A percentile compares a stretch with the other conserved stretches of the same genome.
These are phyloP conservation scores for Pangasius macronema DNA, from an alignment of 2,797 vertebrate genomes.

Conservation along the genomic window DNA sequence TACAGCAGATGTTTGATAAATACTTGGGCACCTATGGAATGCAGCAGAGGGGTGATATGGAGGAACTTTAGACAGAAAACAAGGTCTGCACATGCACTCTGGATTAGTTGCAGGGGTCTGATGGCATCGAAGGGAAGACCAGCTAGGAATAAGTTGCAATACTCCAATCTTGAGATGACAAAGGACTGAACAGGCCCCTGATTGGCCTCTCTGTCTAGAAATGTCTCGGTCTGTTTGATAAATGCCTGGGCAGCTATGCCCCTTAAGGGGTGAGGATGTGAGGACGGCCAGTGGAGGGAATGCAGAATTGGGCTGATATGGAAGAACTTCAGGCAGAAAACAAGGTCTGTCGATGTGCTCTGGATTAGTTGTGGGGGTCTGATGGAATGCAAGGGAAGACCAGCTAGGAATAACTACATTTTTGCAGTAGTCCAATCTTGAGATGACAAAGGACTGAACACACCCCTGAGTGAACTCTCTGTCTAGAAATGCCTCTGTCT, in stretches of 20 bases:
- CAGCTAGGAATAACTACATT: neutral
- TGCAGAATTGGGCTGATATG: neutral
- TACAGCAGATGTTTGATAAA: neutral
- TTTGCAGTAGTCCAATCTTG: neutral
- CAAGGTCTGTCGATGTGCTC: neutral
- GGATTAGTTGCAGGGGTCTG: neutral
- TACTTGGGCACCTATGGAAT: neutral
- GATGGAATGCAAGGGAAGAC: neutral
- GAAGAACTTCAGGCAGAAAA: neutral
- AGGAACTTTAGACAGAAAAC: neutral
- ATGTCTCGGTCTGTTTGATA: neutral
- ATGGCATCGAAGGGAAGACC: neutral
- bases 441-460: neutral
- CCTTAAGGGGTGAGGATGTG: neutral
- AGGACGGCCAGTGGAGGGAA: neutral
- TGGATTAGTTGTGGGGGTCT: neutral
- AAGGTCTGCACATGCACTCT: neutral
- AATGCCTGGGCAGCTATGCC: neutral
- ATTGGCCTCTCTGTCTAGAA: neutral
- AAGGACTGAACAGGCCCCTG: neutral
- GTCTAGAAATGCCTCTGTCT: neutral
- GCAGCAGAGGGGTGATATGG: neutral
- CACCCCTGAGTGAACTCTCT: neutral
- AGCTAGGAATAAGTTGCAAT: neutral
- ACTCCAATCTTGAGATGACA: neutral